Conservation (phyloP, 1,140 invertebrate species). For the Danaus melanippus region DNA sequence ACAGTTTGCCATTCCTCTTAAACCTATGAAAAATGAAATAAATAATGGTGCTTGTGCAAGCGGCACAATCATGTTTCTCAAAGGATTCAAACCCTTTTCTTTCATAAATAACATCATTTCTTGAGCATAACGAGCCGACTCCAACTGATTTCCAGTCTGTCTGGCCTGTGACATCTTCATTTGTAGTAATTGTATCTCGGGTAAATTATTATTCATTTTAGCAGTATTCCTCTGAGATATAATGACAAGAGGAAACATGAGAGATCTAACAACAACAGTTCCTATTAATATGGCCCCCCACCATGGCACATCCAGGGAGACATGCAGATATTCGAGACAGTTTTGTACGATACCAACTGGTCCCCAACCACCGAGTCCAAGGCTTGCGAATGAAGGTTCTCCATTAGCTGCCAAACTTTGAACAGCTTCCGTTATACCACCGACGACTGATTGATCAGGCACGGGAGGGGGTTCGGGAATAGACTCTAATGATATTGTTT, state of each 20-base stretch:
- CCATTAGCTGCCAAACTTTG: conserved; percentile 72
- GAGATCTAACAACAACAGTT: conserved; percentile 81
- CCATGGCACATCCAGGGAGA: conserved; percentile 86
- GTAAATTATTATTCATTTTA: conserved; percentile 86
- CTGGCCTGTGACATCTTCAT: conserved; percentile 87
- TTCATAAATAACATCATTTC: conserved; percentile 88
- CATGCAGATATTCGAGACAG: conserved; percentile 86
- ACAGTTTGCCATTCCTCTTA: conserved; percentile 87
- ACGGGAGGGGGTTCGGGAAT: conserved; percentile 73
- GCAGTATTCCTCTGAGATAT: conserved; percentile 83
- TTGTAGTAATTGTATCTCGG: conserved; percentile 85
- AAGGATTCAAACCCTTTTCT: conserved; percentile 83
- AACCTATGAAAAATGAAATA: conserved; percentile 89
- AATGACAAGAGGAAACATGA: conserved; percentile 89
- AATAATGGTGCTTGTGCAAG: conserved; percentile 91
- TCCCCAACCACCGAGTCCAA: conserved; percentile 84
- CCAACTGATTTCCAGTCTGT: conserved; percentile 83
- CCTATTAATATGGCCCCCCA: conserved; percentile 87
- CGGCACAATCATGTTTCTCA: conserved; percentile 87
- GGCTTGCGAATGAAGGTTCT: conserved; percentile 83
- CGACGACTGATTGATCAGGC: conserved; percentile 48
- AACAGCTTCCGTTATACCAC: conserved; percentile 47
- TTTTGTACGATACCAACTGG: conserved; percentile 87
- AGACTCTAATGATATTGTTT: conserved; percentile 52
- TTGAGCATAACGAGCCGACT: conserved; percentile 79